Base-by-base conservation (phyloP, 2,113 vertebrate genomes). In the Geococcyx californianus region DNA sequence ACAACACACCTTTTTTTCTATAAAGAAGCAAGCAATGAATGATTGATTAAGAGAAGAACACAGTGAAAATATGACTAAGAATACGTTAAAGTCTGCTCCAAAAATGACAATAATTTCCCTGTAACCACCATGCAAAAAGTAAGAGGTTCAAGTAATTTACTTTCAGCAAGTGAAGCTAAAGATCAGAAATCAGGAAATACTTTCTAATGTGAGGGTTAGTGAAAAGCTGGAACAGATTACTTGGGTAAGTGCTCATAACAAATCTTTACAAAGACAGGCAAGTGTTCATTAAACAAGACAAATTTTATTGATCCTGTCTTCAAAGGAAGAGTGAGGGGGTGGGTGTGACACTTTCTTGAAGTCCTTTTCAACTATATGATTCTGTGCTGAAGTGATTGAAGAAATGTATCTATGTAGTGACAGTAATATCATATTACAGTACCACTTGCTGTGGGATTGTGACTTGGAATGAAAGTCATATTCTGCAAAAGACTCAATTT, bases 261-360 rank as follows among this genome's bases (percentile, higher is more conserved):
- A 45, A 73, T 54, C 38, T 79, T 90, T 36, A 72, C 1, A 2
- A n/a, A 78, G 38, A 63, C 16, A 82, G 33, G 29, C 24, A 84
- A 69, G 20, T 1, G 1, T 11, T 63, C 55, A 75, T 52, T 75
- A 42, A 51, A 74, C 89, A 87, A 64, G 54, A 58, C 13, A 85
- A 19, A 47, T 69, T 62, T 40, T 42, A 79, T 29, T 54, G 45
- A 77, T 55, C 2, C 4, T 87, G 34, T 45, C 25, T 92, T 45
- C 51, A 56, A 45, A 92, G 45, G 7, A 79, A 79, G 44, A 89
- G 21, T 9, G 9, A 69, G 7, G 5, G 29, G 12, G 26, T 31
- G 18, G 42, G 13, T 36, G 58, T 16, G 31, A 58, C 0, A 0
- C 25, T 12, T 70, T 51, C 63, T 19, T 60, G 49, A 36, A 83